Evolutionary conservation across 2,797 vertebrate genomes (phyloP), one percentile per base, ranked within the genome.

Genomic region (Pipistrellus pygmaeus): DNA sequence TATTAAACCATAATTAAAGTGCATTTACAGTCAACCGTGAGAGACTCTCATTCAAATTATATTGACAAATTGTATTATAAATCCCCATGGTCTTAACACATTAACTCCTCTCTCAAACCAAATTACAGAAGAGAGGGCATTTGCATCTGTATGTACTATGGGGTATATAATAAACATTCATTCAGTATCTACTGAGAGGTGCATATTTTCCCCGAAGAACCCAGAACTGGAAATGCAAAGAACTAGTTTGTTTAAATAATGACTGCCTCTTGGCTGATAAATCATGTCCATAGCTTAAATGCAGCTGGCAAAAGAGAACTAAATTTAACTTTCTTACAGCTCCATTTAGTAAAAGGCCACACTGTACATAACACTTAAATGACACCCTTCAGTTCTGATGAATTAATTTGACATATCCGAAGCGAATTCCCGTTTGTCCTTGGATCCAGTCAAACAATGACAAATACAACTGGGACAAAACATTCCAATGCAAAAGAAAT

Each of bases 1-100:
- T 96, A 96, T 96, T 97, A 96, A 94, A 86, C 17, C 15, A 78
- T 95, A 96, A 96, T 97, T 97, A 97, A 96, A 96, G 85, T 94
- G 23, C 82, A 96, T 94, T 94, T 96, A 96, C 30, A 94, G 93
- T 90, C 88, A 94, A 95, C 60, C 44, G 53, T 93, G 78, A 95
- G 93, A 95, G 68, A n/a, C 62, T 91, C 64, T 96, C 71, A 66
- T 48, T 95, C 48, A 96, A 96, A 93, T 96, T 94, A 87, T 91
- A 88, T 20, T 85, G 69, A 95, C 84, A 95, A 94, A 95, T 93
- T 96, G 60, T 86, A 75, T 88, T 85, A 95, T 66, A 95, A 90
- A 87, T 91, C 69, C 32, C 83, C 30, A 55, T 66, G 44, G 60
- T 83, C 35, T 90, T 88, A 97, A 82, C 27, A 82, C 41, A 85